Conservation (phyloP, 2,113 vertebrate genomes). For the Notechis scutatus region DNA sequence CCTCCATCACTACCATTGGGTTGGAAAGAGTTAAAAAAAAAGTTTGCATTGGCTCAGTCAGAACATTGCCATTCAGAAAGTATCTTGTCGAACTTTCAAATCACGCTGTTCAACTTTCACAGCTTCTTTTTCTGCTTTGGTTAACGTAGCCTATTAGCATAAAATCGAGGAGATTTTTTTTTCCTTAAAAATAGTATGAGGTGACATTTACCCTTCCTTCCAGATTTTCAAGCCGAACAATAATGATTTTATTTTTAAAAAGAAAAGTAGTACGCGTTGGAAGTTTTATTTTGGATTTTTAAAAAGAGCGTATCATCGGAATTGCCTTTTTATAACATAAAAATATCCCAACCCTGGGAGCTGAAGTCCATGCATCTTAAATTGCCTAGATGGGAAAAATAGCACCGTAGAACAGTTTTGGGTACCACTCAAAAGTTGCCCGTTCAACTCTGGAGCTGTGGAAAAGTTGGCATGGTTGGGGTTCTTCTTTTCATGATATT, state of each 20-base stretch:
- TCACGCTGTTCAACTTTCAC: constrained; percentile 6
- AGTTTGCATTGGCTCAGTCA: neutral
- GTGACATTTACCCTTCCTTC: constrained; percentile 20
- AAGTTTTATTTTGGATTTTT: constrained; percentile 14
- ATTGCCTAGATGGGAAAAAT: neutral
- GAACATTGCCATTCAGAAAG: neutral
- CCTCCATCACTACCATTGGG: neutral
- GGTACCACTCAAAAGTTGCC: neutral
- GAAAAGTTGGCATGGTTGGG: neutral
- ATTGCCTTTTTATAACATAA: neutral
- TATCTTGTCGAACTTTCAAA: neutral
- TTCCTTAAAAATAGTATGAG: neutral
- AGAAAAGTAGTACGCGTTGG: neutral
- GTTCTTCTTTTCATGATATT: neutral
- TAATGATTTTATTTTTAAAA: neutral
- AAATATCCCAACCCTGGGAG: neutral
- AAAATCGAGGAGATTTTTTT: neutral
- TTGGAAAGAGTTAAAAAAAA: neutral
- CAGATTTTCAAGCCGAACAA: neutral
- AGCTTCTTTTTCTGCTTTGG: neutral
- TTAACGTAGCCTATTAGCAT: constrained; percentile 5
- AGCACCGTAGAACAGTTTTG: neutral
- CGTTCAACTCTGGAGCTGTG: neutral
- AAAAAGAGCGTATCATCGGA: constrained; percentile 27
- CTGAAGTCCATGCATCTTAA: neutral